Evolutionary conservation across 2,797 vertebrate genomes (phyloP).

Genomic region (Danionella dracula): DNA sequence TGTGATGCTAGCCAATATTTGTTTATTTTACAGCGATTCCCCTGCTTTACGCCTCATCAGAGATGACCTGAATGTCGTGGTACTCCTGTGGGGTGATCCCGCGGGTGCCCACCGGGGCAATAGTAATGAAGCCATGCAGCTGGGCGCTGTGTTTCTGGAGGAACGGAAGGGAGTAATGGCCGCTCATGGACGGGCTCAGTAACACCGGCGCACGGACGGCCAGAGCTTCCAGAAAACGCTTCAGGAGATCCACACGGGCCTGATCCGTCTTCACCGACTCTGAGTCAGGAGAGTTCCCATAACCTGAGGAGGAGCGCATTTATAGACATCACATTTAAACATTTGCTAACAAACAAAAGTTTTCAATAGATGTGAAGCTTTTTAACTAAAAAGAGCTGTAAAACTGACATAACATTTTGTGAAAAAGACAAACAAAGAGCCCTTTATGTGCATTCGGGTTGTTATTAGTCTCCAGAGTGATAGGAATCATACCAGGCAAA

Average conservation of each 20-base stretch:
- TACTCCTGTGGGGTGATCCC: constrained; percentile 81
- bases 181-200: constrained; percentile 91
- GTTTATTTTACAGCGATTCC: too few relatives aligned
- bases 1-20: too few relatives aligned
- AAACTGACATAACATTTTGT: too few relatives aligned
- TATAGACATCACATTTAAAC: too few relatives aligned
- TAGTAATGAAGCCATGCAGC: constrained; percentile 81
- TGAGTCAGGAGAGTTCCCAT: constrained; percentile 78
- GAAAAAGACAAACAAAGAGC: too few relatives aligned
- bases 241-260: constrained; percentile 78
- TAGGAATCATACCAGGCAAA: constrained; percentile 78
- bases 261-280: constrained; percentile 69
- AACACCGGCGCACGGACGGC: constrained; percentile 72
- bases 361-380: too few relatives aligned
- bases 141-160: constrained; percentile 72
- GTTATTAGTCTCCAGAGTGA: too few relatives aligned
- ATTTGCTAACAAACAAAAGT: too few relatives aligned
- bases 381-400: too few relatives aligned
- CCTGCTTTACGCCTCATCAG: too few relatives aligned
- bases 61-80: constrained; percentile 78
- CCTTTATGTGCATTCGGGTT: too few relatives aligned
- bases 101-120: constrained; percentile 83
- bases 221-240: constrained; percentile 74
- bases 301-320: constrained; percentile 72
- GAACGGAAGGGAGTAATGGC: constrained; percentile 86